Conservation (phyloP, 2,888 invertebrate genomes). For the Mechanitis mazaeus region DNA sequence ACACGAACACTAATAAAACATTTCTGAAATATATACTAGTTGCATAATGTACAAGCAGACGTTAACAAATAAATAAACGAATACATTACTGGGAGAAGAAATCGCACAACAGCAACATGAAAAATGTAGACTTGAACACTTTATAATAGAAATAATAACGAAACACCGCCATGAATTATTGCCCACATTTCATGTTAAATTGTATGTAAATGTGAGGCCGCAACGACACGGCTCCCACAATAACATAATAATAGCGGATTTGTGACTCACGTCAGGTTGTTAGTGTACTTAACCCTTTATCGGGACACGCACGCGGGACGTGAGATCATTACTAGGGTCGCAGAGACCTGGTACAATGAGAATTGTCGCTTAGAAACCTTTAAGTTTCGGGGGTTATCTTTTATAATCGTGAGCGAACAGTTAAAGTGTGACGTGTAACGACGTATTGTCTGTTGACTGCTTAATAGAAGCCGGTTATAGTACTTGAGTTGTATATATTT, state of each 20-base stretch:
- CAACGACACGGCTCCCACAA: slow-evolving; percentile 72
- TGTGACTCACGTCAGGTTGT: slow-evolving; percentile 76
- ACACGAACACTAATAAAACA: neutral
- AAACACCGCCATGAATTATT: slow-evolving; percentile 70
- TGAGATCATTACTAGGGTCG: slow-evolving; percentile 72
- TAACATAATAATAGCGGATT: slow-evolving; percentile 76
- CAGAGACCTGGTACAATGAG: slow-evolving; percentile 49
- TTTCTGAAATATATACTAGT: neutral
- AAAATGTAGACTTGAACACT: slow-evolving; percentile 66
- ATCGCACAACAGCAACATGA: slow-evolving; percentile 60
- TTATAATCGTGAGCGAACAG: slow-evolving; percentile 47
- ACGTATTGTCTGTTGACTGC: slow-evolving; percentile 34
- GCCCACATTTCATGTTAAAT: slow-evolving; percentile 75
- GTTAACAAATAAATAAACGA: slow-evolving; percentile 48
- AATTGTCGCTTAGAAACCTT: slow-evolving; percentile 36
- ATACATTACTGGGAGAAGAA: slow-evolving; percentile 45
- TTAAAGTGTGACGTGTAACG: slow-evolving; percentile 52
- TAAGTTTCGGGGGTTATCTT: slow-evolving; percentile 33
- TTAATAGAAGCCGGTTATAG: slow-evolving; percentile 42
- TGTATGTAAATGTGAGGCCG: slow-evolving; percentile 73
- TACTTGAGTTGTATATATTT: slow-evolving; percentile 34
- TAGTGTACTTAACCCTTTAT: slow-evolving; percentile 77
- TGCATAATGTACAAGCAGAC: slow-evolving; percentile 26
- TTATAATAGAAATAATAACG: slow-evolving; percentile 74
- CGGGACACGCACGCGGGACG: slow-evolving; percentile 74